Conservation (phyloP, 2,797 vertebrate genomes). For the Acanthornis magna region DNA sequence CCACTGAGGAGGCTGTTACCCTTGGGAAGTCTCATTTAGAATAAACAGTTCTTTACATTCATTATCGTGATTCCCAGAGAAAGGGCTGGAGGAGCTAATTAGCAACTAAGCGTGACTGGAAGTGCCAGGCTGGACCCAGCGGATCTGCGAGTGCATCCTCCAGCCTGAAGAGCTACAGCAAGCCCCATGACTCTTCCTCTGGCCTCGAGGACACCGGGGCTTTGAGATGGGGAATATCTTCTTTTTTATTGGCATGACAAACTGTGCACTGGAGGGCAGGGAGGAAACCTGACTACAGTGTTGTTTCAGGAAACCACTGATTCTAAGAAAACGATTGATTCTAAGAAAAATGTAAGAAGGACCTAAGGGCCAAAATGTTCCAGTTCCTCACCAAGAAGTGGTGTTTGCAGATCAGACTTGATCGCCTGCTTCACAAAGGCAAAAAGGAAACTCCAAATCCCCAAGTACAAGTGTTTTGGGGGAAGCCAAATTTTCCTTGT, state of each 20-base stretch:
- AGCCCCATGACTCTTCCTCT: background rate
- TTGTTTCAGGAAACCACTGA: background rate
- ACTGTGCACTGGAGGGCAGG: background rate
- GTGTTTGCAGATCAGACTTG: background rate
- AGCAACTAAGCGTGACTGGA: constrained; percentile 22
- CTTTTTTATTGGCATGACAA: background rate
- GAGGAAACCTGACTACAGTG: background rate
- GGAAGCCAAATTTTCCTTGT: background rate
- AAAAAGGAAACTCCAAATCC: background rate
- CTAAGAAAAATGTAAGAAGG: background rate
- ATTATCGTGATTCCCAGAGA: constrained; percentile 28
- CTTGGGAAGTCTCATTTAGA: constrained; percentile 47
- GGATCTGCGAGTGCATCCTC: background rate
- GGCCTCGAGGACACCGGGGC: background rate
- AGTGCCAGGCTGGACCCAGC: background rate
- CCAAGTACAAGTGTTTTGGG: background rate
- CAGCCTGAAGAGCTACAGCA: background rate
- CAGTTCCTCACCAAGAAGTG: background rate
- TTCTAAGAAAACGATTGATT: background rate
- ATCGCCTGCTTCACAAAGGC: rapidly evolving
- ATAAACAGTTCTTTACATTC: constrained; percentile 58
- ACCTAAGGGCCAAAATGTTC: background rate
- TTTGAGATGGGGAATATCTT: background rate
- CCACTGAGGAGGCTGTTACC: constrained; percentile 52
- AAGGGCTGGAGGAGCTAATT: constrained; percentile 25